Conservation (phyloP, 1,140 invertebrate species). For the Papilio glaucus region DNA sequence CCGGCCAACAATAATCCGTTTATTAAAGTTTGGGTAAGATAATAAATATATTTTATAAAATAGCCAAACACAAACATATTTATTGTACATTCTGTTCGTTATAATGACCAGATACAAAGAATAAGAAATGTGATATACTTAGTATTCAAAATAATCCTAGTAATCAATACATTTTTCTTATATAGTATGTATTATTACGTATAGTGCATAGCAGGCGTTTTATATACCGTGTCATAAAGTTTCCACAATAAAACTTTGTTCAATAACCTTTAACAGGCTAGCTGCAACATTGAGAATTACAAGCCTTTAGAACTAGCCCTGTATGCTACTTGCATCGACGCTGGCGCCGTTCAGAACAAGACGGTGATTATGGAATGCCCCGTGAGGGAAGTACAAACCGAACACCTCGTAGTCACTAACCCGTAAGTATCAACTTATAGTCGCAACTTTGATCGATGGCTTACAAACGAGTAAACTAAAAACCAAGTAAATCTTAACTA, state of each 20-base stretch:
- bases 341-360: constrained; percentile 62
- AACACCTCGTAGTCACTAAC: constrained; percentile 65
- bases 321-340: constrained; percentile 70
- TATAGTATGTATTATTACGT: constrained; percentile 24
- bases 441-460: neutral
- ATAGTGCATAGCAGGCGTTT: neutral
- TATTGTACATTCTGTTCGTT: too few relatives aligned
- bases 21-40: constrained; percentile 76
- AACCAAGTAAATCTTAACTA: too few relatives aligned
- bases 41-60: too few relatives aligned
- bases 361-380: constrained; percentile 70
- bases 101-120: too few relatives aligned
- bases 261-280: constrained; percentile 67
- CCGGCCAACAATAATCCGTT: constrained; percentile 72
- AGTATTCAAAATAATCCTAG: too few relatives aligned
- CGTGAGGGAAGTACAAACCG: constrained; percentile 63
- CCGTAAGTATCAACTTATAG: constrained; percentile 54
- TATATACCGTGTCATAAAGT: too few relatives aligned
- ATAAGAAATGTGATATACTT: too few relatives aligned
- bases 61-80: too few relatives aligned
- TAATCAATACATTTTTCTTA: too few relatives aligned
- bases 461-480: too few relatives aligned
- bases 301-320: constrained; percentile 65
- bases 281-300: constrained; percentile 75
- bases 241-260: too few relatives aligned